A percentile compares a stretch with the other conserved stretches of the same genome.
phyloP scores from a whole-genome alignment of 2,888 invertebrate species.

The Apamea epomidion region DNA sequence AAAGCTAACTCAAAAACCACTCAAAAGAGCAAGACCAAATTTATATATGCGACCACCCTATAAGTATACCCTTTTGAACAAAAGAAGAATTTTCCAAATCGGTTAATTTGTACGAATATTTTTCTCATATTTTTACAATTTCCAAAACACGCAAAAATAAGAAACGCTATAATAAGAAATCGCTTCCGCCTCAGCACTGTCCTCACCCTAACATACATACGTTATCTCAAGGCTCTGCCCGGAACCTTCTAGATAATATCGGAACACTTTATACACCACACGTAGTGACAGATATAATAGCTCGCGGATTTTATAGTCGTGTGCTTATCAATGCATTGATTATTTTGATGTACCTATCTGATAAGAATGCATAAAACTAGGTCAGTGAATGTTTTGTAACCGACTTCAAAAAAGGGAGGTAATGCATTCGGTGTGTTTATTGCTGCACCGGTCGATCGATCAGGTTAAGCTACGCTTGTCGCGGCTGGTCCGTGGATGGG shows the following conservation, averaged over 20 bases:
- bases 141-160: not conserved
- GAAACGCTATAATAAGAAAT: slow-evolving; percentile 9
- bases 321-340: slow-evolving; percentile 26
- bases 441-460: too few species aligned
- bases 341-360: not conserved
- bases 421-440: not conserved
- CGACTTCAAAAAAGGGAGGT: not conserved
- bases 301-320: slow-evolving; percentile 3
- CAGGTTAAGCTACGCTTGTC: too few species aligned
- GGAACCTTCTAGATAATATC: slow-evolving; percentile 43
- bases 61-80: too few species aligned
- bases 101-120: too few species aligned
- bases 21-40: too few species aligned
- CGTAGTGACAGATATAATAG: not conserved
- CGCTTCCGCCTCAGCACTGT: slow-evolving; percentile 31
- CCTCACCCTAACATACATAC: slow-evolving; percentile 4
- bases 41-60: too few species aligned
- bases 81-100: too few species aligned
- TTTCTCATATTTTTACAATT: too few species aligned
- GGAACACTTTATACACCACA: slow-evolving; percentile 14
- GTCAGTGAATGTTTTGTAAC: slow-evolving; percentile 19
- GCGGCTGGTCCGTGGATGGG: too few species aligned
- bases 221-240: slow-evolving; percentile 44
- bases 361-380: slow-evolving; percentile 14
- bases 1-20: too few species aligned